Evolutionary conservation across 2,797 vertebrate genomes (phyloP).

Genomic region (Myotis myotis): DNA sequence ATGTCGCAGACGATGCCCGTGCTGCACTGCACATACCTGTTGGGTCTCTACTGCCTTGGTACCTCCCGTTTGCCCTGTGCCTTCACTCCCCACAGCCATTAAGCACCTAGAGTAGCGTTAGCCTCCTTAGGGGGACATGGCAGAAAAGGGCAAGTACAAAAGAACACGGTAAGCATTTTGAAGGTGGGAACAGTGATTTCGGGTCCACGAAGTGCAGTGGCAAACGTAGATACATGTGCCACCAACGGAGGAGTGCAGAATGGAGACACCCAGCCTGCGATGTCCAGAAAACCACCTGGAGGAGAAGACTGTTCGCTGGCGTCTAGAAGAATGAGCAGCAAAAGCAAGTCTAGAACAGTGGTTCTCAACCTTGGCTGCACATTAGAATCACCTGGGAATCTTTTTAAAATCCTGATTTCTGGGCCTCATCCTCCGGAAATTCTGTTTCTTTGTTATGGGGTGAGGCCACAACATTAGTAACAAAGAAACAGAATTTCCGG

Average conservation of each 20-base stretch:
- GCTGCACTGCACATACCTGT: background rate
- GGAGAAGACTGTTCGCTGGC: background rate
- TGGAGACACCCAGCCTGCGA: background rate
- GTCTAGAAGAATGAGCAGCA: background rate
- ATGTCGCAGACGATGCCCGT: background rate
- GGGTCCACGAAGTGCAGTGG: background rate
- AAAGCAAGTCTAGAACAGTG: background rate
- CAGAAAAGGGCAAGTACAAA: background rate
- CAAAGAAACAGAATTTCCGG: too few relatives aligned
- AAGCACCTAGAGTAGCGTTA: background rate
- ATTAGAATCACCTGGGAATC: too few relatives aligned
- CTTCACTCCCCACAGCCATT: background rate
- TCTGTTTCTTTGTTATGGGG: too few relatives aligned
- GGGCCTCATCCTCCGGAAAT: too few relatives aligned
- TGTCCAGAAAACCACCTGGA: background rate
- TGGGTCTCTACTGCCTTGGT: background rate
- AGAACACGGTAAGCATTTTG: background rate
- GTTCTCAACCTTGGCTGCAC: too few relatives aligned
- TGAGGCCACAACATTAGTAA: too few relatives aligned
- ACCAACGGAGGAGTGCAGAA: background rate
- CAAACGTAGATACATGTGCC: background rate
- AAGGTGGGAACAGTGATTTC: background rate
- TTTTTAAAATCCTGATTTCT: too few relatives aligned
- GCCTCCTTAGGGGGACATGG: background rate
- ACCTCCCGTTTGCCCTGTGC: too few relatives aligned